These are phyloP conservation scores for Parnassius glacialis DNA, from an alignment of 2,888 invertebrate genomes.

Conservation along the genomic window DNA sequence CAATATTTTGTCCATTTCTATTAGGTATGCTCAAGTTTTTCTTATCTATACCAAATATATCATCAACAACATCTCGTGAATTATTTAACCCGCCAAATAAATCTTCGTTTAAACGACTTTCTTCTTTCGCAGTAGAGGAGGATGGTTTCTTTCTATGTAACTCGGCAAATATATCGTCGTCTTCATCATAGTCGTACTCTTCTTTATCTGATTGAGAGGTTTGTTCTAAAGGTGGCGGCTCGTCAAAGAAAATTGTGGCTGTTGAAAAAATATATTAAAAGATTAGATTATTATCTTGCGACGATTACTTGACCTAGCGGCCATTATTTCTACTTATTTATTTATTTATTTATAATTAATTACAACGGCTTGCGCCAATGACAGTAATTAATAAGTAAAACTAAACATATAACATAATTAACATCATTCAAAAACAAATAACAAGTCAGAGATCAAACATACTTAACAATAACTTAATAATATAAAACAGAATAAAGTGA, in stretches of 20 bases:
- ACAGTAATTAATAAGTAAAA: too few relatives aligned
- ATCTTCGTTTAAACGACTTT: slow-evolving; percentile 39
- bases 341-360: too few relatives aligned
- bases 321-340: too few relatives aligned
- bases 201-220: slow-evolving; percentile 35
- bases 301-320: too few relatives aligned
- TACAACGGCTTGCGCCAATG: too few relatives aligned
- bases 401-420: too few relatives aligned
- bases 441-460: too few relatives aligned
- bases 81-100: slow-evolving; percentile 39
- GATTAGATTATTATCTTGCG: too few relatives aligned
- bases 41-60: slow-evolving; percentile 20
- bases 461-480: too few relatives aligned
- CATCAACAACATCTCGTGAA: slow-evolving; percentile 5
- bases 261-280: slow-evolving; percentile 20
- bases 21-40: slow-evolving; percentile 3
- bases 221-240: slow-evolving; percentile 77
- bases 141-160: slow-evolving; percentile 48
- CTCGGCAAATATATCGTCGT: slow-evolving; percentile 63
- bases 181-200: slow-evolving; percentile 34
- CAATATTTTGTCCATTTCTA: slow-evolving; percentile 3
- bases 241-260: slow-evolving; percentile 77
- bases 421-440: too few relatives aligned
- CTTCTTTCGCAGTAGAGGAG: slow-evolving; percentile 29
- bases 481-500: too few relatives aligned